These are phyloP conservation scores for Lithobates pipiens DNA, from an alignment of 2,797 vertebrate genomes.

Conservation along the genomic window DNA sequence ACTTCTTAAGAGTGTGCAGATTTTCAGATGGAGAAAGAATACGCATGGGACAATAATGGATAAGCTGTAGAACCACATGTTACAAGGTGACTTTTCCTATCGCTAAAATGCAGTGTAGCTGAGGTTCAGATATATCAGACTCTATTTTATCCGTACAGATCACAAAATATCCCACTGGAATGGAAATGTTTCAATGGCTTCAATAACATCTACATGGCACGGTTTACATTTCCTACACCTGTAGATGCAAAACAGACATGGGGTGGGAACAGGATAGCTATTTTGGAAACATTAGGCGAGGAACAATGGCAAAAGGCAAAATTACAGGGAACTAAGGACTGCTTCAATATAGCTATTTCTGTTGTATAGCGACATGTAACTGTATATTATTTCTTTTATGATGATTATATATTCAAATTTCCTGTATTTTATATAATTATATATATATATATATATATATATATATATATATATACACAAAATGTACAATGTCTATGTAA, in stretches of 20 bases:
- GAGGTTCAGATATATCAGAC: conserved; percentile 21
- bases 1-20: conserved; percentile 45
- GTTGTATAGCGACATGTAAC: too few relatives aligned
- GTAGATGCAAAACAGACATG: conserved; percentile 9
- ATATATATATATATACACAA: too few relatives aligned
- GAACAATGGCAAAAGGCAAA: neutral
- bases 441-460: too few relatives aligned
- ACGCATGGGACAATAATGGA: conserved; percentile 35
- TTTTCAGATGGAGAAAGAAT: conserved; percentile 31
- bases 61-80: conserved; percentile 21
- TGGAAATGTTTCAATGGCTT: conserved; percentile 31
- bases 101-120: neutral
- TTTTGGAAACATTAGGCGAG: neutral
- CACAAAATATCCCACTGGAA: conserved; percentile 40
- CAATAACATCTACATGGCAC: conserved; percentile 11
- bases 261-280: neutral
- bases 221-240: conserved; percentile 24
- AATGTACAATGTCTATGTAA: too few relatives aligned
- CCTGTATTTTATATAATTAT: too few relatives aligned
- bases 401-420: too few relatives aligned
- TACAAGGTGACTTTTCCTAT: conserved; percentile 17
- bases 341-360: neutral
- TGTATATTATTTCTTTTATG: too few relatives aligned
- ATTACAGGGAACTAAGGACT: conserved; percentile 1
- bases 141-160: conserved; percentile 16